Conservation (phyloP, 2,888 invertebrate species). For the Xestia xanthographa region DNA sequence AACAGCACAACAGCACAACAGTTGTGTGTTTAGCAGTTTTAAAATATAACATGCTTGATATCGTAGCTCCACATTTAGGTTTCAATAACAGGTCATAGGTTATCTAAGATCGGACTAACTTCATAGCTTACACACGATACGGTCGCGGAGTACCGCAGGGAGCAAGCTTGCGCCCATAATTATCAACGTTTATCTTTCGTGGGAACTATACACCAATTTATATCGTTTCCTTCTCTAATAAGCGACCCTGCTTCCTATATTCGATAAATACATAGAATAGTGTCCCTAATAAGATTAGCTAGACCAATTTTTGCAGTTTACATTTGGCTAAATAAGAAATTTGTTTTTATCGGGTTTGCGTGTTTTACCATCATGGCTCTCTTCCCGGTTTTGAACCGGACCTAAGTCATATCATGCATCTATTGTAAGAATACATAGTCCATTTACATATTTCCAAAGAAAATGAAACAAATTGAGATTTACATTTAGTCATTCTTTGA, state of each 20-base stretch:
- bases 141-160: constrained; percentile 67
- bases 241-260: constrained; percentile 19
- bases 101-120: constrained; percentile 76
- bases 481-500: constrained; percentile 19
- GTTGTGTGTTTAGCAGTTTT: too few relatives aligned
- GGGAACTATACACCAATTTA: constrained; percentile 48
- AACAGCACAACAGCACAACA: too few relatives aligned
- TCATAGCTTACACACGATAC: constrained; percentile 69
- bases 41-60: constrained; percentile 43
- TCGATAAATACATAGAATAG: constrained; percentile 21
- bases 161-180: constrained; percentile 54
- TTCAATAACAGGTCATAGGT: constrained; percentile 76
- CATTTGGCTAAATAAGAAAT: constrained; percentile 18
- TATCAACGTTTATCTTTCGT: constrained; percentile 41
- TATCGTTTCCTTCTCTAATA: constrained; percentile 24
- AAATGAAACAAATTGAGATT: constrained; percentile 16
- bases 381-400: constrained; percentile 34
- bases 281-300: constrained; percentile 33
- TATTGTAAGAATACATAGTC: neutral
- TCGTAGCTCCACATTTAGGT: constrained; percentile 71
- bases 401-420: constrained; percentile 12
- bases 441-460: constrained; percentile 35
- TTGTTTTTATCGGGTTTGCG: neutral
- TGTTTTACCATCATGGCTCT: neutral
- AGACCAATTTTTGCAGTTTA: neutral